Percentiles rank a stretch among this genome's conserved stretches.
phyloP scores from a whole-genome alignment of 1,140 invertebrate species.

The Brachionus rubens region DNA sequence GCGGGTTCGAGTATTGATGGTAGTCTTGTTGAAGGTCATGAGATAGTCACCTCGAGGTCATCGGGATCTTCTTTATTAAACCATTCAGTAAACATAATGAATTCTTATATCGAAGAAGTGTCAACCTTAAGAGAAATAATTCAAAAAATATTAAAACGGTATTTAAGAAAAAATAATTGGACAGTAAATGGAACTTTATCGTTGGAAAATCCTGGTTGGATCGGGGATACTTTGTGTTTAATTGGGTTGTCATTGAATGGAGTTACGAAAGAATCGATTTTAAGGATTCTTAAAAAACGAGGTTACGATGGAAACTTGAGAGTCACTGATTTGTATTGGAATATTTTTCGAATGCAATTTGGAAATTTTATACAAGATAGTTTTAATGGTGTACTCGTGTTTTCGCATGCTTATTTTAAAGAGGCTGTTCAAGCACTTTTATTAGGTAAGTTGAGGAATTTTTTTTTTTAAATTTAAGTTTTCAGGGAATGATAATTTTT shows the following conservation, averaged over 20 bases:
- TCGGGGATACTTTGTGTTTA: slow-evolving; percentile 55
- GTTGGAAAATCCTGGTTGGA: slow-evolving; percentile 53
- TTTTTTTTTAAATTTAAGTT: background rate
- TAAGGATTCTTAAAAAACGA: slow-evolving; percentile 49
- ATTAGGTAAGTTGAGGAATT: slow-evolving; percentile 51
- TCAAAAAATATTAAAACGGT: slow-evolving; percentile 20
- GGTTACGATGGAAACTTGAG: slow-evolving; percentile 53
- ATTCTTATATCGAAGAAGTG: slow-evolving; percentile 39
- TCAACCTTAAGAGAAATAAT: slow-evolving; percentile 20
- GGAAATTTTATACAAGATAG: slow-evolving; percentile 51
- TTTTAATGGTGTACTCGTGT: slow-evolving; percentile 53
- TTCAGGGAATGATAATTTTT: too few species aligned
- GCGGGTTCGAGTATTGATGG: background rate
- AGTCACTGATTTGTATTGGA: slow-evolving; percentile 55
- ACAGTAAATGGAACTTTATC: background rate
- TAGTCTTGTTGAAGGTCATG: slow-evolving; percentile 6
- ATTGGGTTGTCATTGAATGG: slow-evolving; percentile 54
- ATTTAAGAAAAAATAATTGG: slow-evolving; percentile 43
- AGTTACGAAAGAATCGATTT: slow-evolving; percentile 51
- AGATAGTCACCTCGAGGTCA: background rate
- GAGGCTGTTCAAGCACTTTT: slow-evolving; percentile 55
- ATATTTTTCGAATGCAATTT: slow-evolving; percentile 51
- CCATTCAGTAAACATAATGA: slow-evolving; percentile 40
- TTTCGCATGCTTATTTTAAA: slow-evolving; percentile 55
- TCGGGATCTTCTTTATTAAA: background rate